These are phyloP conservation scores for Diploptera punctata DNA, from an alignment of 2,888 invertebrate genomes.

Conservation along the genomic window DNA sequence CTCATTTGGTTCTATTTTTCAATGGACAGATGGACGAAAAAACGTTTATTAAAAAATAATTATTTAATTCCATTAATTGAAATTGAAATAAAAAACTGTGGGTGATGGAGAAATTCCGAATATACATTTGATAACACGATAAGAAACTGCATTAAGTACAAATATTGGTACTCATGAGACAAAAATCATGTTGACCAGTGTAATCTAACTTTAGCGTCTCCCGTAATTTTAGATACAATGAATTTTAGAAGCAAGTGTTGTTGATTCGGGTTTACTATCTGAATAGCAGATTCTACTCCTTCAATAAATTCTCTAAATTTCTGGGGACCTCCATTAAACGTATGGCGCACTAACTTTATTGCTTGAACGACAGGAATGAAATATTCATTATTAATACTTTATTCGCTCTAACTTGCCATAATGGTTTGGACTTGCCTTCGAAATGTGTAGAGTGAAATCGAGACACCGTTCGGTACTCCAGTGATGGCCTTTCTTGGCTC, in stretches of 20 bases:
- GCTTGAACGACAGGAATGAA: neutral
- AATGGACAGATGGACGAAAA: too few species aligned
- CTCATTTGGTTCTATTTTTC: too few species aligned
- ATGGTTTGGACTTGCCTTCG: neutral
- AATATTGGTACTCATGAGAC: too few species aligned
- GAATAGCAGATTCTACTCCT: neutral
- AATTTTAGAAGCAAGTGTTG: neutral
- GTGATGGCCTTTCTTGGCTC: slow-evolving; percentile 18
- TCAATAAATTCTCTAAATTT: neutral
- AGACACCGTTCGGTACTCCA: slow-evolving; percentile 5
- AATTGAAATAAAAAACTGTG: too few species aligned
- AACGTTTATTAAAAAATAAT: too few species aligned
- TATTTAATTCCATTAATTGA: too few species aligned
- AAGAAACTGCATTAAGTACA: too few species aligned
- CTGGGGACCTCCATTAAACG: neutral
- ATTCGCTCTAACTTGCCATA: neutral
- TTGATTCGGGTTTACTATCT: neutral
- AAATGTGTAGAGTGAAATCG: neutral
- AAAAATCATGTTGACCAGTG: too few species aligned
- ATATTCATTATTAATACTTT: neutral
- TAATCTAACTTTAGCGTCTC: neutral
- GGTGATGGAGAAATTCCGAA: too few species aligned
- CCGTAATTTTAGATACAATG: neutral
- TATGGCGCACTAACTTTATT: neutral
- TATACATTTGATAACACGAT: too few species aligned